Conservation (phyloP, 1,140 invertebrate species). For the Chironomus tepperi region DNA sequence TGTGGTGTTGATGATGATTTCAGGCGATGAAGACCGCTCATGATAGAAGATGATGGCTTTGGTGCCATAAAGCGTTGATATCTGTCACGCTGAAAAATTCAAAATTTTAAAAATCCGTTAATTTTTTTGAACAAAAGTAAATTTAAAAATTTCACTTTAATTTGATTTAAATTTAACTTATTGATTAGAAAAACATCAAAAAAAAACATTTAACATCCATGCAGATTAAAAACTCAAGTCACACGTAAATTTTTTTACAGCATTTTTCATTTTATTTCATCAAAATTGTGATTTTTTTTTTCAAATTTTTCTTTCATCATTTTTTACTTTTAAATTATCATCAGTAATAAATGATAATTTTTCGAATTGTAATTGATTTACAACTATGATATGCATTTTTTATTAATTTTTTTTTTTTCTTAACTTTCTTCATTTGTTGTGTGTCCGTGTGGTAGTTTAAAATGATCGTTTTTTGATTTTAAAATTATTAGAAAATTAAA, state of each 20-base stretch:
- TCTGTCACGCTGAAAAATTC: background rate
- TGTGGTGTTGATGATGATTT: background rate
- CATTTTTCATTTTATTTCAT: constrained; percentile 46
- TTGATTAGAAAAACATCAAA: background rate
- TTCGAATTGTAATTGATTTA: constrained; percentile 43
- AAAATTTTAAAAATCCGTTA: too few relatives aligned
- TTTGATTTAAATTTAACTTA: background rate
- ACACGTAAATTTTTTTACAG: constrained; percentile 44
- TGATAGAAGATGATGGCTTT: background rate
- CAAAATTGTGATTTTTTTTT: constrained; percentile 49
- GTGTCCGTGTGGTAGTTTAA: background rate
- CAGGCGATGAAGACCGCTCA: background rate
- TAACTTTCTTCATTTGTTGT: constrained; percentile 37
- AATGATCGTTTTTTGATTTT: background rate
- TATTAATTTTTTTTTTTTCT: constrained; percentile 62
- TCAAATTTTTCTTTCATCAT: constrained; percentile 25
- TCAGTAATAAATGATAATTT: constrained; percentile 26
- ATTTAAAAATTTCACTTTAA: too few relatives aligned
- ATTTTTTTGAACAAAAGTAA: too few relatives aligned
- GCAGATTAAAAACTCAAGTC: constrained; percentile 30
- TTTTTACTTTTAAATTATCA: background rate
- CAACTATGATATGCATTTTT: constrained; percentile 75
- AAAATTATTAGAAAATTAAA: background rate
- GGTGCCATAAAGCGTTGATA: background rate
- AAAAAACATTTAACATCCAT: constrained; percentile 26